A percentile compares a stretch with the other conserved stretches of the same genome.
phyloP scores from a whole-genome alignment of 2,113 vertebrate genomes.

The Otus sunia region DNA sequence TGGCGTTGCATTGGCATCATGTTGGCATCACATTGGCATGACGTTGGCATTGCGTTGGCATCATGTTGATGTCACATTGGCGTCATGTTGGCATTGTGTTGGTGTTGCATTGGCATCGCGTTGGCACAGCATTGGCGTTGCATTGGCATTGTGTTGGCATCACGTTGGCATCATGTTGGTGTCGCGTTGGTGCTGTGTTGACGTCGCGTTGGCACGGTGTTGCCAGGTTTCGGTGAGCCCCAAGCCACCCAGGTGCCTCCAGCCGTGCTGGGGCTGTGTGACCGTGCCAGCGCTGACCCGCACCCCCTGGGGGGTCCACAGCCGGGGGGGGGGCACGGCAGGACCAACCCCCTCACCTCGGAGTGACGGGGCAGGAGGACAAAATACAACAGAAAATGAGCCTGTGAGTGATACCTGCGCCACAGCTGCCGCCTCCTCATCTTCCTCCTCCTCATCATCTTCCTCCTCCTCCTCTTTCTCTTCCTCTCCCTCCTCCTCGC shows the following conservation, averaged over 20 bases:
- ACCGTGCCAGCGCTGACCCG: accelerated
- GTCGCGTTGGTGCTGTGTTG: not conserved
- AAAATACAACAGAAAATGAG: not conserved
- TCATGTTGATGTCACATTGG: no score
- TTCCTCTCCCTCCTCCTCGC: not conserved
- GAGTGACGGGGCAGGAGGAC: not conserved
- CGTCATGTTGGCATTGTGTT: no score
- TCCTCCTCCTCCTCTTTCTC: not conserved
- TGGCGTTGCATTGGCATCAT: no score
- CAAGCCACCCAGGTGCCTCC: accelerated
- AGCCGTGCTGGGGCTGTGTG: accelerated
- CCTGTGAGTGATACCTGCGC: not conserved
- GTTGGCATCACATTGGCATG: no score
- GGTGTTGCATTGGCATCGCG: no score
- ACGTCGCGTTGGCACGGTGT: no score
- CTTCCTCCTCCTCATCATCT: not conserved
- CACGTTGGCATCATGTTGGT: no score
- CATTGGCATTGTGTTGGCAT: no score
- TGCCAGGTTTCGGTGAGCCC: not conserved
- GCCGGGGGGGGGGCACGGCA: not conserved
- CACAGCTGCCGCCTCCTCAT: not conserved
- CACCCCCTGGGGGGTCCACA: not conserved
- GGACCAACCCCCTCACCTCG: accelerated
- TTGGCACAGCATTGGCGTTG: not conserved
- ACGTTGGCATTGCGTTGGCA: no score